Evolutionary conservation across 2,797 vertebrate genomes (phyloP), one percentile per base, ranked within the genome.

Genomic region (Semotilus atromaculatus): DNA sequence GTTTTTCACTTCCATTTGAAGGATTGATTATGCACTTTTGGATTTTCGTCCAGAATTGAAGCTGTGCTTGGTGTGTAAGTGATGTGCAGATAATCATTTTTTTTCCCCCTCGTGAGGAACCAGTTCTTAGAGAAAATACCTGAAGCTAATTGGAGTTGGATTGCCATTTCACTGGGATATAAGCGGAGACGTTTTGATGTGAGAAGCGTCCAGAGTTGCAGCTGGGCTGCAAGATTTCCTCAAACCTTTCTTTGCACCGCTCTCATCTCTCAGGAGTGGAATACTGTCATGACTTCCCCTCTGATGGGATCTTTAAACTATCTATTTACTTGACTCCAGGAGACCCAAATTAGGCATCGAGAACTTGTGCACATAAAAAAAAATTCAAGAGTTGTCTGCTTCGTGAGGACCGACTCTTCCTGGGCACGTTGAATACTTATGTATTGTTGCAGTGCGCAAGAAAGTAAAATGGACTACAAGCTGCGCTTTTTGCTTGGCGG

Each of bases 391-490:
- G 60, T 64, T 31, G 76, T 60, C 48, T 11, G 2, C 70, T 81
- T 51, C 5, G 64, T 23, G 36, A 87, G 88, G 90, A 87, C 79
- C 53, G 88, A 88, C 91, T 90, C 91, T 91, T 91, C 92, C 89
- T 89, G 93, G 93, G 92, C 91, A 90, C 89, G 89, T 89, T 91
- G 94, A 94, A 93, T 95, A 96, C 98, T 93, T 97, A 99, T 99
- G 98, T 98, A 99, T 98, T 99, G 98, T 97, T 99, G 98, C 91
- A 99, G 97, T 92, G 96, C 96, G 74, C 98, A 98, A 93, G 98
- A 99, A 96, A 97, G 95, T 96, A 99, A 99, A 95, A 99, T 99
- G 98, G 98, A 99, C 98, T 99, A 99, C 84, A 99, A 99, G 95
- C 96, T 98, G 95, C 97, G 98, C 96, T 99, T 99, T 95, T 96